These are phyloP conservation scores for Sturnus vulgaris DNA, from an alignment of 2,113 vertebrate genomes.

Conservation along the genomic window DNA sequence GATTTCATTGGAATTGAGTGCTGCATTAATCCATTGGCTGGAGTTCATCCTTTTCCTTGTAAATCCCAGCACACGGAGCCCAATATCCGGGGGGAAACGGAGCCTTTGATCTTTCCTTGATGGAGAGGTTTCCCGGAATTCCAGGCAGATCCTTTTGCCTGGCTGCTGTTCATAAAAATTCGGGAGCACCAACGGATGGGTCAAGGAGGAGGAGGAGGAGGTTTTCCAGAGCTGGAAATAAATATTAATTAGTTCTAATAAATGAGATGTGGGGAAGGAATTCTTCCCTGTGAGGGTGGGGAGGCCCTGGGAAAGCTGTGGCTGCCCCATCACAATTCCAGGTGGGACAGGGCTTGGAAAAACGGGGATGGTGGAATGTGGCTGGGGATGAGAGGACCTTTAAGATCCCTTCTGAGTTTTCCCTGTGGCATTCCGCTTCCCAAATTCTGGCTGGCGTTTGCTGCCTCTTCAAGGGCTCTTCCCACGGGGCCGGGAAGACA, in stretches of 20 bases:
- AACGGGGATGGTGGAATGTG: neutral
- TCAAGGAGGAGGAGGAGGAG: neutral
- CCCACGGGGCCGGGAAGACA: neutral
- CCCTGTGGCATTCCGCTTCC: neutral
- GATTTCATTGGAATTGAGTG: neutral
- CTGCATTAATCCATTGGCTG: neutral
- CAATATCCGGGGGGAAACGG: neutral
- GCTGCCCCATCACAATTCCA: neutral
- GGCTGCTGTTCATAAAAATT: neutral
- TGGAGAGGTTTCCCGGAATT: neutral
- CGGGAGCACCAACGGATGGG: neutral
- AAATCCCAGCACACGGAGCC: rapidly evolving
- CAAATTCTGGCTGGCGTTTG: neutral
- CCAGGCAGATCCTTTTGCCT: neutral
- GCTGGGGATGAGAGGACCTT: neutral
- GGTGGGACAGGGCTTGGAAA: neutral
- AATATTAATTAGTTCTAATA: neutral
- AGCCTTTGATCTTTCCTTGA: neutral
- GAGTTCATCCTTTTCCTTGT: neutral
- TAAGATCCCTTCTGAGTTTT: neutral
- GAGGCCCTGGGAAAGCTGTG: neutral
- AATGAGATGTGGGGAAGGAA: neutral
- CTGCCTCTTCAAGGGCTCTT: neutral
- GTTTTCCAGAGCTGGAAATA: neutral
- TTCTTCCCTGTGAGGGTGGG: neutral